Evolutionary conservation across 2,888 invertebrate genomes (phyloP).

Genomic region (Quadroppia sp.): DNA sequence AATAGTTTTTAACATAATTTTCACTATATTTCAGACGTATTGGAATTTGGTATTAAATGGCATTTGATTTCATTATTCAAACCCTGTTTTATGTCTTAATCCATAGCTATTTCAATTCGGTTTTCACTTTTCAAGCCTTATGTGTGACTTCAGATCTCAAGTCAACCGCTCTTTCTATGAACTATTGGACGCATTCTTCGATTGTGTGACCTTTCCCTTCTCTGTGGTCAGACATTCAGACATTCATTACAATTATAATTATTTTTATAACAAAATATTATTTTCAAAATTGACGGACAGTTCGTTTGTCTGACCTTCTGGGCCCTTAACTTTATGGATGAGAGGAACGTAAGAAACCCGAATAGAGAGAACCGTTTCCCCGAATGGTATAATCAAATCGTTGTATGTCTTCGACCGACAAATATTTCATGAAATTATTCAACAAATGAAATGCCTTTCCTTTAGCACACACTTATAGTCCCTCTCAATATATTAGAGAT

Average conservation of each 20-base stretch:
- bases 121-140: background rate
- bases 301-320: slow-evolving; percentile 15
- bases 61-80: background rate
- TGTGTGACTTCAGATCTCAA: background rate
- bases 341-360: background rate
- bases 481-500: background rate
- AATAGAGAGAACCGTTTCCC: background rate
- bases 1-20: background rate
- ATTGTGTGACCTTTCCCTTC: background rate
- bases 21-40: slow-evolving; percentile 12
- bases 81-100: background rate
- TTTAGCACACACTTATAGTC: slow-evolving; percentile 3
- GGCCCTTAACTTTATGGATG: background rate
- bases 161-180: background rate
- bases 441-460: too few relatives aligned
- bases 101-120: slow-evolving; percentile 11
- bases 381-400: slow-evolving; percentile 21
- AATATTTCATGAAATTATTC: background rate
- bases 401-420: background rate
- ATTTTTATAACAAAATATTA: too few relatives aligned
- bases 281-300: too few relatives aligned
- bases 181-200: background rate
- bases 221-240: background rate
- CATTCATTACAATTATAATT: background rate
- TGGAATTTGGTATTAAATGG: slow-evolving; percentile 26